Evolutionary conservation across 2,113 vertebrate species (phyloP), one percentile per base, ranked within the genome.

Genomic region (Anhinga rufa): DNA sequence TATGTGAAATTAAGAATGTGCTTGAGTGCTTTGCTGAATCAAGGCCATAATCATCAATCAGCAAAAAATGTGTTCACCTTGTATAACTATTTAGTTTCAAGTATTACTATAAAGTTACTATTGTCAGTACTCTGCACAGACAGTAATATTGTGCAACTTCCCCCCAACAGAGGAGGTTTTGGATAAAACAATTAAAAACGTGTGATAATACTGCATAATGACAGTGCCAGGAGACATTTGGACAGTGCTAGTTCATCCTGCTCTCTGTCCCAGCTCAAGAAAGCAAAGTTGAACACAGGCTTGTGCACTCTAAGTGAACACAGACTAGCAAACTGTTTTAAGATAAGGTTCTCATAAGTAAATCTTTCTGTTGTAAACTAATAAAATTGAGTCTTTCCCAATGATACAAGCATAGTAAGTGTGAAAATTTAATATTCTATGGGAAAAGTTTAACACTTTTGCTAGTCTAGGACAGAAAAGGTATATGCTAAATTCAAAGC

Each of bases 21-120:
- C 91, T 95, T 96, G 95, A 96, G 88, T 19, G 65, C 92, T 96
- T 72, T 82, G 86, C 93, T 96, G 95, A 94, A 96, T 51, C 78
- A 77, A 65, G 95, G 92, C 91, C 95, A 95, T 68, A 82, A 79
- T 24, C 65, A 95, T 57, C 31, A 75, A 78, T 12, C 22, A 2
- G 6, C 28, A 82, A 81, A 83, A 92, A 66, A 28, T 12, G 25
- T 17, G 40, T 71, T 75, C 42, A 49, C 15, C 65, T 57, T 16
- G 11, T 58, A 4, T 15, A 72, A 64, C 8, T 64, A 42, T 46
- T 86, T 58, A 5, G 14, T 77, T 93, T 93, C 83, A 84, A 36
- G 52, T 64, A 38, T 40, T 71, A 40, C 42, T 62, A 62, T 25
- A 20, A 82, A 92, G 57, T 57, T 68, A 68, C n/a, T 64, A 17